Evolutionary conservation across 2,113 vertebrate species (phyloP), one percentile per base, ranked within the genome.

Genomic region (Murina feae): DNA sequence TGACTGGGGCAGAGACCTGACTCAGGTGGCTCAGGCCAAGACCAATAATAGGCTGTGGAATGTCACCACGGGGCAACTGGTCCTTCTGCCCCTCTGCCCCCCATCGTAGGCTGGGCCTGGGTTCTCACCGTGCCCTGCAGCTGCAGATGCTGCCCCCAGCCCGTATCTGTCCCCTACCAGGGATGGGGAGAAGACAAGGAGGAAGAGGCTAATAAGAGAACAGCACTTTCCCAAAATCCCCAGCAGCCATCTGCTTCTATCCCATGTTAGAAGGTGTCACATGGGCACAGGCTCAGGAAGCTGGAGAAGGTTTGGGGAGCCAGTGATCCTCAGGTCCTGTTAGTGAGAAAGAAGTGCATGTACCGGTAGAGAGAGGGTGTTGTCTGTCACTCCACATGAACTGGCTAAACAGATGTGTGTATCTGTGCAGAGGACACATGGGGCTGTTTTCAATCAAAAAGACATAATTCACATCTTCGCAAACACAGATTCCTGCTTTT

Each of bases 1-100:
- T 53, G 76, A 76, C 12, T n/a, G 32, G 9, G 53, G 17, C 8
- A 2, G 13, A 63, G 55, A 66, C 55, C 66, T 39, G 47, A 9
- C 0, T 25, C n/a, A 5, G 28, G 35, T 11, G 83, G 60, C 63
- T 72, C 20, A 30, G 69, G 25, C 0, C 0, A 4, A 74, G 65
- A n/a, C 16, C 5, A 3, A 6, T 11, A 0, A 1, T 1, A 6
- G 86, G 80, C 58, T 53, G 2, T 1, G 2, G 2, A 30, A 13
- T 25, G 20, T 72, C 11, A 0, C 32, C 25, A 12, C 2, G 63
- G 13, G 28, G 42, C 14, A 32, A 30, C 25, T 0, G 2, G 51
- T 66, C 44, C 68, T 63, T 6, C 49, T 25, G 76, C 44, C 1
- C 3, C n/a, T 37, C 53, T 16, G 53, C 37, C 21, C 1, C 3